Conservation (phyloP, 2,797 vertebrate species). For the Parauchenoglanis ngamensis region DNA sequence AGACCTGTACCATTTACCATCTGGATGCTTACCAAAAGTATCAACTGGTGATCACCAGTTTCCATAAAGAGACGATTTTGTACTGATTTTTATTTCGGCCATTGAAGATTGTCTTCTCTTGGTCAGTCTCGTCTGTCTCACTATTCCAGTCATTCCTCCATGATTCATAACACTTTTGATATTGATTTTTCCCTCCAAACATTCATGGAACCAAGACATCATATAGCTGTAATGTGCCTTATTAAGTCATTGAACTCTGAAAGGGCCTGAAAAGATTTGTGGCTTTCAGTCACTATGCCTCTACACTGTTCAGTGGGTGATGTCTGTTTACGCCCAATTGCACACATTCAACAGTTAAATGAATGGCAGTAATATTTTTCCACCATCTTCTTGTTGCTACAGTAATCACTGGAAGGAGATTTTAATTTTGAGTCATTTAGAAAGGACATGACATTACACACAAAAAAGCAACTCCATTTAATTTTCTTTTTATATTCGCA, state of each 20-base stretch:
- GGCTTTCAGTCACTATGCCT: slow-evolving; percentile 21
- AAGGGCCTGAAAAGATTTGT: slow-evolving; percentile 48
- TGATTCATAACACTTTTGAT: slow-evolving; percentile 64
- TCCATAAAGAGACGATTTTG: neutral
- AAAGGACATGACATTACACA: neutral
- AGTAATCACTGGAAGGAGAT: neutral
- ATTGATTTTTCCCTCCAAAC: slow-evolving; percentile 59
- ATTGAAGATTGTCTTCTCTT: slow-evolving; percentile 20
- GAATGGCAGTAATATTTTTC: neutral
- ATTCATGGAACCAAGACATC: slow-evolving; percentile 57
- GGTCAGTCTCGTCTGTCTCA: slow-evolving; percentile 30
- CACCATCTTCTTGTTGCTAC: neutral
- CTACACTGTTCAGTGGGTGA: slow-evolving; percentile 12
- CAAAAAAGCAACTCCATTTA: neutral
- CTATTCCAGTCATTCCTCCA: slow-evolving; percentile 57
- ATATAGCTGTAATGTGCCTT: slow-evolving; percentile 52
- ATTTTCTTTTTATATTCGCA: neutral
- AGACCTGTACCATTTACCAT: neutral
- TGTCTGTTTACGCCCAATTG: slow-evolving; percentile 12
- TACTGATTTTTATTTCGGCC: slow-evolving; percentile 15
- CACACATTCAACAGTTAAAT: neutral
- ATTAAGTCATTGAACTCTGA: slow-evolving; percentile 54
- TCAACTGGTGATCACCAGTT: neutral
- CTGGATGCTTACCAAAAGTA: slow-evolving; percentile 1
- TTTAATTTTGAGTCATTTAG: neutral